Percentiles rank a stretch among this genome's conserved stretches.
These are phyloP conservation scores for Diplodus sargus DNA, from an alignment of 2,797 vertebrate species.

Conservation along the genomic window DNA sequence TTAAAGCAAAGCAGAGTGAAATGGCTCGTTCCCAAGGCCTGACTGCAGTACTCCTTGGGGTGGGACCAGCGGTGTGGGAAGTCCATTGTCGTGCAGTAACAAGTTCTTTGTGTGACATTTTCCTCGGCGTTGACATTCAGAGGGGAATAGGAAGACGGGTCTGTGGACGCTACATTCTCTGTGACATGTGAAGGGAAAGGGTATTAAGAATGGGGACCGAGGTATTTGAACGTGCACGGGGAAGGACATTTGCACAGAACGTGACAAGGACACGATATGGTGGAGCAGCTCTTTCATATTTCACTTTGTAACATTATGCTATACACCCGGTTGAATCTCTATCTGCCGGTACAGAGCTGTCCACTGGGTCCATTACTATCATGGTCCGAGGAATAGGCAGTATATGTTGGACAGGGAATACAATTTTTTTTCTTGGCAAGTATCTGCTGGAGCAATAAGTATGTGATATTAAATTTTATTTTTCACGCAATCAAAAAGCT, in stretches of 20 bases:
- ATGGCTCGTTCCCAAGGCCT: constrained; percentile 67
- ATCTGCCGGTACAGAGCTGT: constrained; percentile 54
- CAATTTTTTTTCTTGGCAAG: constrained; percentile 10
- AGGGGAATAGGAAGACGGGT: constrained; percentile 77
- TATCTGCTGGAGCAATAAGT: constrained; percentile 15
- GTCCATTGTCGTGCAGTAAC: constrained; percentile 82
- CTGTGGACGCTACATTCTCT: constrained; percentile 69
- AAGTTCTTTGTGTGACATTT: constrained; percentile 86
- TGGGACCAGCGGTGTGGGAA: constrained; percentile 72
- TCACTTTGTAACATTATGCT: constrained; percentile 73
- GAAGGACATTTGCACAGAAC: constrained; percentile 79
- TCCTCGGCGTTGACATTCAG: constrained; percentile 81
- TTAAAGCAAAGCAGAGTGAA: constrained; percentile 68
- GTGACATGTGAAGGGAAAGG: constrained; percentile 82
- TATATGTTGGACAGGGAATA: constrained; percentile 27
- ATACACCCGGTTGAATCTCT: constrained; percentile 69
- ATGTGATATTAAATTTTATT: constrained; percentile 9
- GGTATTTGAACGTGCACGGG: constrained; percentile 73
- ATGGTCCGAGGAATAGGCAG: constrained; percentile 14
- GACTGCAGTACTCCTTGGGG: constrained; percentile 72
- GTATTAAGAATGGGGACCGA: constrained; percentile 77
- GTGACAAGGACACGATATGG: constrained; percentile 80
- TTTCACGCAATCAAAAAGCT: constrained; percentile 18
- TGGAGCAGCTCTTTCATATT: constrained; percentile 75
- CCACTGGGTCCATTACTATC: constrained; percentile 40